These are phyloP conservation scores for Osmoderma eremita DNA, from an alignment of 2,888 invertebrate genomes.

Conservation along the genomic window DNA sequence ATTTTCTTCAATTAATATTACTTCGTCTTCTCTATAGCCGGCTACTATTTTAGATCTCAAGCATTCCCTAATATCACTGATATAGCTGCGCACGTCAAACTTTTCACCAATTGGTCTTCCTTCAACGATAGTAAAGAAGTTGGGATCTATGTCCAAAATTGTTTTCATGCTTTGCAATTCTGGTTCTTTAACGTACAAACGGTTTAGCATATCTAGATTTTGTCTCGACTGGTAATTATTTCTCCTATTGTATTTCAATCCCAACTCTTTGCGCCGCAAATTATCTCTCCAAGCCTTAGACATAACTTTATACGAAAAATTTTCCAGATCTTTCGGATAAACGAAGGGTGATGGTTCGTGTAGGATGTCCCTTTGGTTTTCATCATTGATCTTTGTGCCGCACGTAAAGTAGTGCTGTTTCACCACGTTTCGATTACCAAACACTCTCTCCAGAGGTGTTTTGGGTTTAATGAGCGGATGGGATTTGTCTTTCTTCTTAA, in stretches of 20 bases:
- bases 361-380: constrained; percentile 56
- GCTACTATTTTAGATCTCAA: constrained; percentile 62
- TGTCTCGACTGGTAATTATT: constrained; percentile 58
- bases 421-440: constrained; percentile 49
- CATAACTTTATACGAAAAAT: constrained; percentile 63
- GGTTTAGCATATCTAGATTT: constrained; percentile 66
- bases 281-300: constrained; percentile 60
- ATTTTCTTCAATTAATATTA: constrained; percentile 67
- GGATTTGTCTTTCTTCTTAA: constrained; percentile 25
- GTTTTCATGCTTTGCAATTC: constrained; percentile 65
- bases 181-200: constrained; percentile 69
- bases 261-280: constrained; percentile 54
- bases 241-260: constrained; percentile 55
- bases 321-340: constrained; percentile 62
- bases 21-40: constrained; percentile 61
- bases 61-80: constrained; percentile 62
- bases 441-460: constrained; percentile 49
- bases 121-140: constrained; percentile 72
- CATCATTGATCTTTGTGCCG: constrained; percentile 51
- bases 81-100: constrained; percentile 70
- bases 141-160: constrained; percentile 73
- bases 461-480: constrained; percentile 47
- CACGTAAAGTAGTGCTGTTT: constrained; percentile 55
- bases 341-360: constrained; percentile 63
- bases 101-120: constrained; percentile 70